Evolutionary conservation across 1,140 invertebrate genomes (phyloP).

Genomic region (Pogonus chalceus): DNA sequence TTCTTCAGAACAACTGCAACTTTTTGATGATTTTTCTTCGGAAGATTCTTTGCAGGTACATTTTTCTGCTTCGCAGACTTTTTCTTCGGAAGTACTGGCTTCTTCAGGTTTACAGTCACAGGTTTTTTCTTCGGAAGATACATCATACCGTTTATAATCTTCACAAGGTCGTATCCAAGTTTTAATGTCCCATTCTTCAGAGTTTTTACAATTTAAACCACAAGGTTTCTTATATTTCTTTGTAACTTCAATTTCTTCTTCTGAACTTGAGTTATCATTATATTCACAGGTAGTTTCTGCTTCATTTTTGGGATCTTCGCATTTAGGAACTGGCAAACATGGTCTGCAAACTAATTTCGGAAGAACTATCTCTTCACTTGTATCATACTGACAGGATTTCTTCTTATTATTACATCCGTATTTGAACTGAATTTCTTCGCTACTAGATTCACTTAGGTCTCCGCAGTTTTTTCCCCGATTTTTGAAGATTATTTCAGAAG

Average conservation of each 20-base stretch:
- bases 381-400: neutral
- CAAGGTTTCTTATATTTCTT: neutral
- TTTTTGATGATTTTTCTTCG: too few relatives aligned
- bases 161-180: neutral
- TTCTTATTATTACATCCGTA: neutral
- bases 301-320: neutral
- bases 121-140: neutral
- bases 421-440: neutral
- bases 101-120: neutral
- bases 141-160: neutral
- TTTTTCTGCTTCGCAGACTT: neutral
- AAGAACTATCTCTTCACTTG: neutral
- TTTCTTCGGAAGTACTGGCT: neutral
- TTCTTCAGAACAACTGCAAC: neutral
- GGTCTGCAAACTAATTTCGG: neutral
- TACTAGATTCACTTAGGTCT: neutral
- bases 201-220: too few relatives aligned
- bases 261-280: neutral
- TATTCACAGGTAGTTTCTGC: neutral
- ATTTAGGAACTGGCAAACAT: neutral
- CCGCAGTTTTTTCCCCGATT: neutral
- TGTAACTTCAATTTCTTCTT: neutral
- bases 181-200: too few relatives aligned
- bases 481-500: neutral
- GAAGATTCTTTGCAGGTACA: neutral